Base-by-base conservation (phyloP, 2,797 vertebrate species). In the Leptatherina wallacei region DNA sequence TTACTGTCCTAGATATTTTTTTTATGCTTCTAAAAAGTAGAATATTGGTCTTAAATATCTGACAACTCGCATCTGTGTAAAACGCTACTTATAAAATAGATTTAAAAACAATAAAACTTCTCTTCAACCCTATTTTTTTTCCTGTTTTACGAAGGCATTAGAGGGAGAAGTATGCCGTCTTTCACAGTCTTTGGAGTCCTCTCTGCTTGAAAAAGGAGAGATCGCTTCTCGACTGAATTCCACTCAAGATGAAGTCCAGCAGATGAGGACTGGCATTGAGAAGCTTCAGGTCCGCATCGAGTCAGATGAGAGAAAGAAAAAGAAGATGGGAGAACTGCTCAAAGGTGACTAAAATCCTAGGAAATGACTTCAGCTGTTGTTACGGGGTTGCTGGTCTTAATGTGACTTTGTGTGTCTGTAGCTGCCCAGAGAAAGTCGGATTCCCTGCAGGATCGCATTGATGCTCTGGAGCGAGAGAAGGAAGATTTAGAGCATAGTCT, bases 251-350 rank as follows among this genome's bases (percentile, higher is more conserved):
- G 96, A 98, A 80, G 92, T 95, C 58, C 78, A 79, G 49, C 94
- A 96, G 85, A 92, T 98, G 94, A 92, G 93, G 54, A 84, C 55
- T 0, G 96, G 96, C 55, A 98, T 97, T 0, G 97, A 99, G 90
- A 97, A 96, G 73, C 94, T 99, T 4, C 95, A 95, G 84, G 91
- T 96, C 57, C 96, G 95, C 81, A 98, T 98, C 2, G 96, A 98
- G 87, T 96, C 95, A 0, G 97, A 98, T 16, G 96, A 98, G 85
- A 95, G 93, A 79, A 96, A 95, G 91, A 96, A 94, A 61, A 84
- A 42, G 20, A 90, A 92, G 0, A 69, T 95, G 81, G 78, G 81
- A 64, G 95, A 95, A 75, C 94, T 96, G 33, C 92, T 97, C 67
- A 96, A 93, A 88, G 91, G 92, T 93, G 33, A 77, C 9, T 49